Percentiles rank a stretch among this genome's conserved stretches.
Evolutionary conservation across 2,113 vertebrate species (phyloP).

Genomic region (Aviceda subcristata): DNA sequence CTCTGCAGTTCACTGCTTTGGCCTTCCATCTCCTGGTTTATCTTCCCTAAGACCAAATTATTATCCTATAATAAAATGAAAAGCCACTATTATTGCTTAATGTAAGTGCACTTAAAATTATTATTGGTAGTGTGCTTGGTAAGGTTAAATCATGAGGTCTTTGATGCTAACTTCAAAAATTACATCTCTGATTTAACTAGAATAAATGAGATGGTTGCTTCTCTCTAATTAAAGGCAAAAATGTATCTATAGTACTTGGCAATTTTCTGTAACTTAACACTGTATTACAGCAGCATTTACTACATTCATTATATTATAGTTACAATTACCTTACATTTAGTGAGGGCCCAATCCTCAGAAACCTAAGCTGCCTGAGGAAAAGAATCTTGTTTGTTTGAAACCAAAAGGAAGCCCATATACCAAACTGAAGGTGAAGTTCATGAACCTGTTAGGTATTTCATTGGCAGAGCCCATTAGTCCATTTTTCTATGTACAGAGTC

Average conservation of each 20-base stretch:
- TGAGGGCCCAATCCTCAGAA: neutral
- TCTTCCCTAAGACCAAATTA: slow-evolving; percentile 18
- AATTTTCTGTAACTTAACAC: slow-evolving; percentile 59
- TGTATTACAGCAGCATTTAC: slow-evolving; percentile 22
- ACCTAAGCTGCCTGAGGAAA: neutral
- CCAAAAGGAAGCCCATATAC: neutral
- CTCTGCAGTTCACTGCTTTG: slow-evolving; percentile 26
- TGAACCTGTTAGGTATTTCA: neutral
- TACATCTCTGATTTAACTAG: neutral
- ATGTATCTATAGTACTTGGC: neutral
- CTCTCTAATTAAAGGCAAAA: slow-evolving; percentile 62
- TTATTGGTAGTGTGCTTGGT: slow-evolving; percentile 27
- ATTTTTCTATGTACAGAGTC: neutral
- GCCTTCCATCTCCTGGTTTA: slow-evolving; percentile 11
- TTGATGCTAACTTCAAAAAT: slow-evolving; percentile 55
- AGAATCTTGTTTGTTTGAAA: neutral
- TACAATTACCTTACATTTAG: slow-evolving; percentile 18
- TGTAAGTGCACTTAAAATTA: slow-evolving; percentile 50
- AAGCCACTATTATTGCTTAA: slow-evolving; percentile 33
- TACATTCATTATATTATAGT: slow-evolving; percentile 41
- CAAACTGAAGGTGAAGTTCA: neutral
- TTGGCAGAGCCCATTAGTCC: neutral
- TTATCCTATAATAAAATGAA: slow-evolving; percentile 43
- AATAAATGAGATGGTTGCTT: slow-evolving; percentile 57
- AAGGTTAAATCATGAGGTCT: slow-evolving; percentile 59